Base-by-base conservation (phyloP, 2,113 vertebrate species). In the Prochilodus magdalenae region DNA sequence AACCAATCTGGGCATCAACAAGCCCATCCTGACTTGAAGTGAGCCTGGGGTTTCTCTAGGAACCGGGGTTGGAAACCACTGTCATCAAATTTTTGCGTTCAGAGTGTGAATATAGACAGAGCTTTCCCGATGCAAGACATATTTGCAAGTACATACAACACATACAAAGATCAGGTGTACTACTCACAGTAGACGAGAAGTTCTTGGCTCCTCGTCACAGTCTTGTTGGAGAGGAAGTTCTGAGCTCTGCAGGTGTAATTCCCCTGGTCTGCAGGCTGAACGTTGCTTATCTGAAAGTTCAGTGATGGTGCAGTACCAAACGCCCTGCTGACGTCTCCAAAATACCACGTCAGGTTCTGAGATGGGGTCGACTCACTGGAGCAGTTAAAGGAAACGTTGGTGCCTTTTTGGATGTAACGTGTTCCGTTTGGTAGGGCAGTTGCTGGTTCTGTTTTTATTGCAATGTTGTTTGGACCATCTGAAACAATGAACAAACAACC, bases 151-250 rank as follows among this genome's bases (percentile, higher is more conserved):
- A 65, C 11, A 10, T 33, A 30, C 15, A 30, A 30, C 18, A 30
- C 13, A 49, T 15, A 49, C 5, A 51, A 51, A 44, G 40, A 11
- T 51, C 8, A 51, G 18, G 20, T 27, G 15, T 40, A 16, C 57
- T 94, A 94, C 87, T 47, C 88, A 97, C 96, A 91, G 90, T 96
- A 97, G n/a, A 97, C 94, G 7, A 97, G 91, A 86, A 97, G 92
- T 85, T 95, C 83, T 0, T 82, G 66, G 86, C 89, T 94, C 70
- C 65, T 83, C 13, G 71, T 80, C 24, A 47, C 81, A 0, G 11
- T 82, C 30, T 77, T 88, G 3, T 87, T 75, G 3, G 91, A 94
- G n/a, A 93, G 33, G 1, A 5, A 1, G 86, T 96, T 95, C 26
- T 22, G 73, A 49, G 92, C 92, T 16, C 6, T 55, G 81, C 96